Conservation (phyloP, 2,113 vertebrate genomes). For the Austrofundulus limnaeus region DNA sequence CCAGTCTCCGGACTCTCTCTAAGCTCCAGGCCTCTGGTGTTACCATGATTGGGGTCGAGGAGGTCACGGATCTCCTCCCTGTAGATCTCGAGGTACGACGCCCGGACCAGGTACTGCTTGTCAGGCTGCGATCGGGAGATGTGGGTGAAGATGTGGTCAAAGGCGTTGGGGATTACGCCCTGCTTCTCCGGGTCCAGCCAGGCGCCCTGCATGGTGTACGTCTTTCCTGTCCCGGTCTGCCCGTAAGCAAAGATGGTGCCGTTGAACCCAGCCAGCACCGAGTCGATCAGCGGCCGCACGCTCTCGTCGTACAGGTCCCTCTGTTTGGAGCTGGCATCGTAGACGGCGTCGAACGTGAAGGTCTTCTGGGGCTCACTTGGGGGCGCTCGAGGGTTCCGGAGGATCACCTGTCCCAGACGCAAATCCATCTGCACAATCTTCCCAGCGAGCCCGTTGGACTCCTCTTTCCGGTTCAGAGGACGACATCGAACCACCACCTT, state of each 20-base stretch:
- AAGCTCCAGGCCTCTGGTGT: conserved; percentile 89
- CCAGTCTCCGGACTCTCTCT: conserved; percentile 94
- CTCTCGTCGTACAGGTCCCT: conserved; percentile 94
- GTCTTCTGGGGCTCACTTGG: conserved; percentile 88
- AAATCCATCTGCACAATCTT: conserved; percentile 88
- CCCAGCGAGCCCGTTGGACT: conserved; percentile 79
- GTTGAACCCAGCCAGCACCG: conserved; percentile 91
- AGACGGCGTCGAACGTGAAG: conserved; percentile 96
- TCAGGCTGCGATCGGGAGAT: conserved; percentile 94
- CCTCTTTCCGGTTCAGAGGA: conserved; percentile 88
- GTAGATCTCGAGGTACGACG: conserved; percentile 98
- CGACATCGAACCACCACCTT: conserved; percentile 96
- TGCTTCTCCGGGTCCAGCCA: conserved; percentile 90
- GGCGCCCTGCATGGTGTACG: conserved; percentile 95
- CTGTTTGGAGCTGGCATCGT: conserved; percentile 90
- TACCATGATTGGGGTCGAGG: conserved; percentile 78
- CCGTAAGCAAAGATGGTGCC: conserved; percentile 96
- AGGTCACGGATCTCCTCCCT: conserved; percentile 95
- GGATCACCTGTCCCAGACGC: conserved; percentile 90
- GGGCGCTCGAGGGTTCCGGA: conserved; percentile 86
- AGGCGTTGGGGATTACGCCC: conserved; percentile 92
- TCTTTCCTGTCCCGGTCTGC: conserved; percentile 96
- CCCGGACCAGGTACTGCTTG: conserved; percentile 95
- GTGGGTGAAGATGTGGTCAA: conserved; percentile 97
- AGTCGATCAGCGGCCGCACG: conserved; percentile 91